Evolutionary conservation across 2,888 invertebrate species (phyloP), one percentile per base, ranked within the genome.

Genomic region (Lochmaea capreae): DNA sequence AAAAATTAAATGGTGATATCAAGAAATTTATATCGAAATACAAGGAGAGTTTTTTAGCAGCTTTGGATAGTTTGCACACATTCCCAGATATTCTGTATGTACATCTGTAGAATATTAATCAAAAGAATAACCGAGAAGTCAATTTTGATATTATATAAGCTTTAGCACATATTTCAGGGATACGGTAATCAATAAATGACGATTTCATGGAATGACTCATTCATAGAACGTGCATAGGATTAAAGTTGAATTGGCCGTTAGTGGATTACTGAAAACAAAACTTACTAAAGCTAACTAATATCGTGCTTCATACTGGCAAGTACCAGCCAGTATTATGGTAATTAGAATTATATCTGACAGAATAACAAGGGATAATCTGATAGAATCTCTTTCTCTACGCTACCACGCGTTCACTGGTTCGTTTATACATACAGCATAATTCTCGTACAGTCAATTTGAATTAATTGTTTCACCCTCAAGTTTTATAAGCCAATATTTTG

Each of bases 221-320:
- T 65, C 39, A 58, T 58, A 26, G 43, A 59, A 65, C 54, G 67
- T 61, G 52, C 69, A 62, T 16, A 57, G 73, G 73, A 70, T 73
- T 70, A 65, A 10, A 14, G 46, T n/a, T 66, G 62, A 73, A 73
- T 70, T 61, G 73, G 73, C 61, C 65, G 62, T 69, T 43, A 58
- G 65, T 57, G 74, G 73, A 76, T 76, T 74, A 76, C 65, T 16
- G 59, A 70, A n/a, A 76, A 73, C 74, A 71, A 74, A 80, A 81
- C 81, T 79, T 81, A 81, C 79, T 79, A 80, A 79, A 77, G 79
- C 79, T 78, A 80, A 79, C 81, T 82, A 83, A 83, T 82, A 81
- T 77, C 81, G 74, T 81, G 80, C 81, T 81, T 81, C 79, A 81
- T 80, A 79, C 79, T 72, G 72, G 76, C 74, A 65, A 71, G 65